Percentiles rank a stretch among this genome's conserved stretches.
phyloP scores from a whole-genome alignment of 2,888 invertebrate species.

The Allophyes oxyacanthae region DNA sequence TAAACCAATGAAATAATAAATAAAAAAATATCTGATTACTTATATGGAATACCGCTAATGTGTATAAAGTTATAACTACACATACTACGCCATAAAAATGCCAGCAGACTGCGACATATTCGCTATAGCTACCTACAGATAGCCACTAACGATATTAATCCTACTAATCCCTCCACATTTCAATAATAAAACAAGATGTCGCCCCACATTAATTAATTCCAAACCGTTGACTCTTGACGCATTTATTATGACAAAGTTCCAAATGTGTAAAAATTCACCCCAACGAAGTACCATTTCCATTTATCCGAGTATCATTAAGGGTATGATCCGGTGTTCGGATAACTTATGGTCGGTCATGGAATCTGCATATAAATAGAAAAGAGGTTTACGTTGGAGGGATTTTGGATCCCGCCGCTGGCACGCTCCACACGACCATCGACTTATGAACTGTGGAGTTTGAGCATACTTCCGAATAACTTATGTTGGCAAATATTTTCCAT shows the following conservation, averaged over 20 bases:
- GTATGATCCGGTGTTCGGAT: conserved; percentile 86
- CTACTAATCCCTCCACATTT: conserved; percentile 73
- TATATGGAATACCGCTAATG: too few species aligned
- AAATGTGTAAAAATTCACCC: conserved; percentile 64
- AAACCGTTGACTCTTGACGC: conserved; percentile 73
- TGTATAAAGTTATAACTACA: background rate
- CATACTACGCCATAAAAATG: conserved; percentile 12
- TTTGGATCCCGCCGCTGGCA: conserved; percentile 43
- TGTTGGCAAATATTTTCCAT: conserved; percentile 30
- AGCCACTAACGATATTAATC: conserved; percentile 69
- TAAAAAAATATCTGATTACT: too few species aligned
- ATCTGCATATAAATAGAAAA: conserved; percentile 89
- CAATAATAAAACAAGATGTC: conserved; percentile 83
- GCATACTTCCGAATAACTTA: conserved; percentile 48
- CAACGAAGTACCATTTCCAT: conserved; percentile 78
- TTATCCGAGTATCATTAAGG: conserved; percentile 84
- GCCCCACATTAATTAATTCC: conserved; percentile 83
- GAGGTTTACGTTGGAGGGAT: conserved; percentile 71
- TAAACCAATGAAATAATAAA: too few species aligned
- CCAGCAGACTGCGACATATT: conserved; percentile 15
- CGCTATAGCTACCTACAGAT: conserved; percentile 43
- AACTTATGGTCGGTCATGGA: conserved; percentile 86
- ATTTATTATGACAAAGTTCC: conserved; percentile 72
- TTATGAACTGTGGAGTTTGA: conserved; percentile 42
- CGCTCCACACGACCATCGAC: conserved; percentile 33